These are phyloP conservation scores for Crotalus helleri DNA, from an alignment of 2,113 vertebrate species.

Conservation along the genomic window DNA sequence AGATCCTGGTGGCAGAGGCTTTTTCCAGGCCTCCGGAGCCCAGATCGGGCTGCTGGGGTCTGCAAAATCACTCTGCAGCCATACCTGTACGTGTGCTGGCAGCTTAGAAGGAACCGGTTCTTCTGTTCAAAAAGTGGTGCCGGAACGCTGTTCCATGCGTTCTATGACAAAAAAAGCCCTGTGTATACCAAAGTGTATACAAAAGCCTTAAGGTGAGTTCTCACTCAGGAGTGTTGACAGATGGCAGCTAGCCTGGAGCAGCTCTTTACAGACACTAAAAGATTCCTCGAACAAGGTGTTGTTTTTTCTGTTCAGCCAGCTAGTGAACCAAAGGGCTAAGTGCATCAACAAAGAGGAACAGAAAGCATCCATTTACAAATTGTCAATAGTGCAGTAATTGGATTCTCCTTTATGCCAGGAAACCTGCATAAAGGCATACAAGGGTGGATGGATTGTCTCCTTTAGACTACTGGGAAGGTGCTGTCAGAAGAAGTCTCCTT, in stretches of 20 bases:
- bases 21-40: too few species aligned
- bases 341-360: neutral
- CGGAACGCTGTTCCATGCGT: too few species aligned
- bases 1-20: too few species aligned
- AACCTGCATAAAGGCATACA: neutral
- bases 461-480: neutral
- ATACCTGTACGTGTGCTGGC: too few species aligned
- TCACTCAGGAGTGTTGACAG: neutral
- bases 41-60: too few species aligned
- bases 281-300: neutral
- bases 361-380: neutral
- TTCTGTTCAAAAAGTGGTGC: too few species aligned
- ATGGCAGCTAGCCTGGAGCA: slow-evolving; percentile 7
- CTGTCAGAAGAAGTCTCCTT: neutral
- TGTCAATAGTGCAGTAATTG: slow-evolving; percentile 3
- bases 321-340: neutral
- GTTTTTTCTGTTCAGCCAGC: neutral
- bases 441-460: neutral
- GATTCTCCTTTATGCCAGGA: neutral
- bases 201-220: neutral
- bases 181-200: neutral
- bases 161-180: too few species aligned
- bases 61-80: too few species aligned
- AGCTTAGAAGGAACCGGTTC: too few species aligned
- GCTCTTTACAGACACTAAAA: neutral